Conservation (phyloP, 2,888 invertebrate genomes). For the Eupithecia vulgata region DNA sequence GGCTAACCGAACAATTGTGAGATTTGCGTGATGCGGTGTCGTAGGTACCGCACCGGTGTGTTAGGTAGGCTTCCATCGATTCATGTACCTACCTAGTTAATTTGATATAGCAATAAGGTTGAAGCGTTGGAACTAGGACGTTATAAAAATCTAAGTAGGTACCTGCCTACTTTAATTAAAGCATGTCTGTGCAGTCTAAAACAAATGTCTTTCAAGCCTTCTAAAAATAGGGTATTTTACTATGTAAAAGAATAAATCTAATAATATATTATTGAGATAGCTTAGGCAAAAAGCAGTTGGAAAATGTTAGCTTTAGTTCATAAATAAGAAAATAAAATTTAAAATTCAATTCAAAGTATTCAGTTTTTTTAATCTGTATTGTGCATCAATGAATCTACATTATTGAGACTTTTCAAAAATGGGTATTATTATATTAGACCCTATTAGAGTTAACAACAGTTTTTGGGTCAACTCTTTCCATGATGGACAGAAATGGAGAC, state of each 20-base stretch:
- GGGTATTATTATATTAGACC: no score
- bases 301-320: no score
- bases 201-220: background rate
- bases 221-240: no score
- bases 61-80: background rate
- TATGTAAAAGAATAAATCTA: no score
- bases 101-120: background rate
- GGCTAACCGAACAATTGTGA: constrained; percentile 8
- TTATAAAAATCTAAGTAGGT: background rate
- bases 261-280: no score
- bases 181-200: background rate
- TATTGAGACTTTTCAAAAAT: no score
- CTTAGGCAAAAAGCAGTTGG: no score
- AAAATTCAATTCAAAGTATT: no score
- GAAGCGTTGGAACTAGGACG: background rate
- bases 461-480: background rate
- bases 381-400: no score
- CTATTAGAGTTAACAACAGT: background rate
- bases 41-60: background rate
- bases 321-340: no score
- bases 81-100: background rate
- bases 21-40: constrained; percentile 4
- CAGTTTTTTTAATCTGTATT: no score
- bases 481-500: background rate
- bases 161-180: background rate